Percentiles rank a stretch among this genome's conserved stretches.
phyloP scores from a whole-genome alignment of 2,797 vertebrate species.

The Leptodactylus fallax region DNA sequence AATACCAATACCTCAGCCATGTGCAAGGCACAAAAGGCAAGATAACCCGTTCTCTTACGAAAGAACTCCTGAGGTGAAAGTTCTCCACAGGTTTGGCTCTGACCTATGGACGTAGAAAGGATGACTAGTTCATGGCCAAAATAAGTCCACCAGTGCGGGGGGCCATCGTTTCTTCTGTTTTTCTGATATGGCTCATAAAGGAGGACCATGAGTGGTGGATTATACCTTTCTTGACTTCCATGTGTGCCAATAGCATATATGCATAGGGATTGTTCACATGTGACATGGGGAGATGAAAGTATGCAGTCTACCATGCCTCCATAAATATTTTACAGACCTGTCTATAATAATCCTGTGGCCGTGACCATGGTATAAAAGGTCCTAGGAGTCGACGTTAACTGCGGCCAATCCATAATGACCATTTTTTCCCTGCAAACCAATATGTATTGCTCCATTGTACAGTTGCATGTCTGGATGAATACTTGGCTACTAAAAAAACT shows the following conservation, averaged over 20 bases:
- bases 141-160: neutral
- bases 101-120: neutral
- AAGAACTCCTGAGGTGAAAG: too few relatives aligned
- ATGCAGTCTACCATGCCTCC: neutral
- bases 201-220: neutral
- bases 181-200: too few relatives aligned
- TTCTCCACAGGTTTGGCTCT: neutral
- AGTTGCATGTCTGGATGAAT: too few relatives aligned
- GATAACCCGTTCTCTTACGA: too few relatives aligned
- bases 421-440: neutral
- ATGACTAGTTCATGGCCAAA: neutral
- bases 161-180: too few relatives aligned
- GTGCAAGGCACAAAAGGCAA: too few relatives aligned
- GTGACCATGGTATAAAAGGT: neutral
- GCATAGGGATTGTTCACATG: neutral
- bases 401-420: neutral
- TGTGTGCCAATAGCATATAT: neutral
- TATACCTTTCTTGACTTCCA: neutral
- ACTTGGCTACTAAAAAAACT: too few relatives aligned
- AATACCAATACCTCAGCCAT: too few relatives aligned
- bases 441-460: too few relatives aligned
- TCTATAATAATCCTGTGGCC: neutral
- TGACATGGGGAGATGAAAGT: neutral
- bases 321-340: too few relatives aligned
- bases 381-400: neutral